These are phyloP conservation scores for Ophion ventricosus DNA, from an alignment of 2,888 invertebrate species.

Conservation along the genomic window DNA sequence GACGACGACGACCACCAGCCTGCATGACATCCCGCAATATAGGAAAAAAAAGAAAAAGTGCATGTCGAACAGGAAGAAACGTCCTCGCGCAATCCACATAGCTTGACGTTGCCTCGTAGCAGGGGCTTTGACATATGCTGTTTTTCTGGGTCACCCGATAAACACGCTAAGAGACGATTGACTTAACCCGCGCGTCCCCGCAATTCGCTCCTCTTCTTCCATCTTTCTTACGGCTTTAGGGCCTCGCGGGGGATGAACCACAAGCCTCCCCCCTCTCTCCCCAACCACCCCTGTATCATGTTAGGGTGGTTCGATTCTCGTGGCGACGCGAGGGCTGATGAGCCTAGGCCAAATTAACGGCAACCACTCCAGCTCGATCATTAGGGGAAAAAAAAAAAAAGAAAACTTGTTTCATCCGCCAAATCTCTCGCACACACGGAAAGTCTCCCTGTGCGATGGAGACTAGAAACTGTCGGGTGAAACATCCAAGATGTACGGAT, in stretches of 20 bases:
- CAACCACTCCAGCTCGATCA: conserved; percentile 78
- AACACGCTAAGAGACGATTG: conserved; percentile 70
- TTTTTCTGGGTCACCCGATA: conserved; percentile 81
- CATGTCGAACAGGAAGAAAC: conserved; percentile 45
- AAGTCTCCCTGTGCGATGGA: too few relatives aligned
- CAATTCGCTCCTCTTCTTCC: conserved; percentile 19
- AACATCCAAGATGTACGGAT: too few relatives aligned
- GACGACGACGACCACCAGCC: too few relatives aligned
- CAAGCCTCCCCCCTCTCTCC: too few relatives aligned
- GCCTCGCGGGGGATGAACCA: conserved; percentile 56
- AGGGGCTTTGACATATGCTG: conserved; percentile 69
- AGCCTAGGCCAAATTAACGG: conserved; percentile 77
- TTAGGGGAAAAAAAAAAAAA: conserved; percentile 77
- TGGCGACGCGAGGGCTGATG: conserved; percentile 62
- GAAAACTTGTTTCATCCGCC: conserved; percentile 65
- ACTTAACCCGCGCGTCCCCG: conserved; percentile 17
- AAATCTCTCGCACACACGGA: too few relatives aligned
- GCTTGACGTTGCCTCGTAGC: conserved; percentile 31
- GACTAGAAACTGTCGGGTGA: too few relatives aligned
- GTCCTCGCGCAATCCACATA: conserved; percentile 37
- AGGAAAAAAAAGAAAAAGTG: too few relatives aligned
- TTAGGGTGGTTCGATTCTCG: conserved; percentile 62
- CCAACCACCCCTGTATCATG: too few relatives aligned
- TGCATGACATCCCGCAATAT: conserved; percentile 37
- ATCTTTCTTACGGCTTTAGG: conserved; percentile 5